These are phyloP conservation scores for Caenorhabditis imperialis DNA, from an alignment of 2,888 invertebrate species.

Conservation along the genomic window DNA sequence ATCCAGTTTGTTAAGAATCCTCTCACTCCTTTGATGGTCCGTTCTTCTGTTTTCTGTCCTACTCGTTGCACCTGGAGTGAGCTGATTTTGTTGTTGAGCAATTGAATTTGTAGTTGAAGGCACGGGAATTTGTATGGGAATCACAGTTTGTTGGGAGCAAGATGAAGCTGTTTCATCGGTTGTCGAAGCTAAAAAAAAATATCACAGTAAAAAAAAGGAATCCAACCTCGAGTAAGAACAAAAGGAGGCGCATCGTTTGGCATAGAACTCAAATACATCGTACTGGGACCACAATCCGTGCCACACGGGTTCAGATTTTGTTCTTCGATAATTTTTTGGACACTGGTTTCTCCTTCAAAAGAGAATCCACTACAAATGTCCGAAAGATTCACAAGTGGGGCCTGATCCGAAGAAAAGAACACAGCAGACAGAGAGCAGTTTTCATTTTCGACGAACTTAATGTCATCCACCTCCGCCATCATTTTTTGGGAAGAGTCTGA, in stretches of 20 bases:
- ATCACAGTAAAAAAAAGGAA: no score
- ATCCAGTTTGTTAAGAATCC: no score
- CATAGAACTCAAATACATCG: slow-evolving; percentile 17
- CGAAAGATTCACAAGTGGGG: slow-evolving; percentile 75
- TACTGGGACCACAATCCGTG: neutral
- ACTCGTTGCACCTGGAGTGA: neutral
- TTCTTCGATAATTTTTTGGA: slow-evolving; percentile 3
- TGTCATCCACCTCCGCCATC: slow-evolving; percentile 71
- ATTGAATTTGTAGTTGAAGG: neutral
- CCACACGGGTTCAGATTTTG: slow-evolving; percentile 3
- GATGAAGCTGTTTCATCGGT: slow-evolving; percentile 67
- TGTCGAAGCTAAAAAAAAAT: slow-evolving; percentile 51
- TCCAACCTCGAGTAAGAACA: slow-evolving; percentile 52
- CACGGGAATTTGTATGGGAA: slow-evolving; percentile 33
- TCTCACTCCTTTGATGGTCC: slow-evolving; percentile 37
- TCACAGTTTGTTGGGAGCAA: slow-evolving; percentile 72
- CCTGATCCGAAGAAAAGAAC: slow-evolving; percentile 64
- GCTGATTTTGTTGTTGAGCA: neutral
- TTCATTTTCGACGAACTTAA: slow-evolving; percentile 73
- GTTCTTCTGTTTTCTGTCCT: slow-evolving; percentile 23
- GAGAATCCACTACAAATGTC: slow-evolving; percentile 85
- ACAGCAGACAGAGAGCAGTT: slow-evolving; percentile 64
- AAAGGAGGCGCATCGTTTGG: slow-evolving; percentile 55
- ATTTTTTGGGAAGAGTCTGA: slow-evolving; percentile 65
- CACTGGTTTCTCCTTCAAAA: slow-evolving; percentile 52